Conservation (phyloP, 2,113 vertebrate genomes). For the Andinoacara biseriatus region DNA sequence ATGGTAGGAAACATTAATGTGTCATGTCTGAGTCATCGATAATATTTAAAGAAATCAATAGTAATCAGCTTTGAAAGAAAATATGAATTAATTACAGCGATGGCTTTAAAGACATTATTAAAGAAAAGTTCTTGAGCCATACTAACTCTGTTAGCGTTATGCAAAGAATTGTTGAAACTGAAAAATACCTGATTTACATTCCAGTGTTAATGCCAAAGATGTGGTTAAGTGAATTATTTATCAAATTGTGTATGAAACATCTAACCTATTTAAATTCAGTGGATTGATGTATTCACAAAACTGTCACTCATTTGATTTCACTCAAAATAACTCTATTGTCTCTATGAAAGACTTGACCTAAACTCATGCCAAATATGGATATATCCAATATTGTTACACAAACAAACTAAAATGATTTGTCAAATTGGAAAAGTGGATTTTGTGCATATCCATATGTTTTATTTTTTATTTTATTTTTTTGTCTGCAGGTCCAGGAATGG, state of each 20-base stretch:
- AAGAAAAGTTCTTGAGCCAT: not conserved
- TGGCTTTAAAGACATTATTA: not conserved
- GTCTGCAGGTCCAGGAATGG: conserved; percentile 94
- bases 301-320: not conserved
- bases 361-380: not conserved
- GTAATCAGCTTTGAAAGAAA: conserved; percentile 26
- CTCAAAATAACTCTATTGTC: not conserved
- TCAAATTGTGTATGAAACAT: not conserved
- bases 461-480: not conserved
- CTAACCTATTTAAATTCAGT: not conserved
- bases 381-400: not conserved
- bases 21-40: conserved; percentile 43
- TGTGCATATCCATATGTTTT: not conserved
- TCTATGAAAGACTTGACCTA: not conserved
- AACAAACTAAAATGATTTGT: not conserved
- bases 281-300: not conserved
- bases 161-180: not conserved
- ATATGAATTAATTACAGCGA: conserved; percentile 4
- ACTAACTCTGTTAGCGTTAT: not conserved
- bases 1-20: conserved; percentile 10
- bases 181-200: not conserved
- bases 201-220: not conserved
- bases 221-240: not conserved
- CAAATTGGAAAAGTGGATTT: not conserved
- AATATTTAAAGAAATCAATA: conserved; percentile 54